phyloP scores from a whole-genome alignment of 2,797 vertebrate species.

The Eupleurogrammus muticus region DNA sequence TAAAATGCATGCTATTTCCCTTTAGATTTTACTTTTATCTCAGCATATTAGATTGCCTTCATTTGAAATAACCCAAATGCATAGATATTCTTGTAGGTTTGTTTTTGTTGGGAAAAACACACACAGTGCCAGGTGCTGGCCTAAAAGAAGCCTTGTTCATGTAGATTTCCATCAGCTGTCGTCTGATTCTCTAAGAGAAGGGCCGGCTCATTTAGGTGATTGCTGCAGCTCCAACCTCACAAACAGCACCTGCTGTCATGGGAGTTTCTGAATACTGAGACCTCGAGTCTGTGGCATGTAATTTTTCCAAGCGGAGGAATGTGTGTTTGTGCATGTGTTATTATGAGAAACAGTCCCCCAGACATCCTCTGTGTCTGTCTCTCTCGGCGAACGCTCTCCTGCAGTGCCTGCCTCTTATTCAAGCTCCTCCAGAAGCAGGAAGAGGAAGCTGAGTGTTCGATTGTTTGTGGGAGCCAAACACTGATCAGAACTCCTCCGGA shows the following conservation, averaged over 20 bases:
- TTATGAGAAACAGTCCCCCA: conserved; percentile 53
- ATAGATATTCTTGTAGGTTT: neutral
- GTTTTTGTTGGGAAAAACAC: neutral
- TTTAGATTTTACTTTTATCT: too few species aligned
- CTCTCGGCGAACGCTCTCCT: conserved; percentile 16
- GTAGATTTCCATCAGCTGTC: neutral
- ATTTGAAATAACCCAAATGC: neutral
- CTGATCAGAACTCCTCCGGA: conserved; percentile 44
- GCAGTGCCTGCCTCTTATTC: conserved; percentile 35
- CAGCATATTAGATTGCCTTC: too few species aligned
- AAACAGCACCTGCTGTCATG: conserved; percentile 33
- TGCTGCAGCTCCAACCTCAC: neutral
- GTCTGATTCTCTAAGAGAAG: conserved; percentile 10
- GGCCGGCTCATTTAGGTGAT: neutral
- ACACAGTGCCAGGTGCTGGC: neutral
- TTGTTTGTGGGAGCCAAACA: conserved; percentile 60
- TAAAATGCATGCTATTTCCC: too few species aligned
- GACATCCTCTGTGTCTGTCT: conserved; percentile 65
- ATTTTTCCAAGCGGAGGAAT: conserved; percentile 35
- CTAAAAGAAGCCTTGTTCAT: neutral
- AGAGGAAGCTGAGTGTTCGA: conserved; percentile 72
- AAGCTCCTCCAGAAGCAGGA: conserved; percentile 63
- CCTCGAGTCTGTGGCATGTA: conserved; percentile 9
- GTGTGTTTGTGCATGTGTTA: conserved; percentile 24
- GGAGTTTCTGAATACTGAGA: conserved; percentile 16